phyloP scores from a whole-genome alignment of 2,888 invertebrate species.

The Ferdinandea cuprea region DNA sequence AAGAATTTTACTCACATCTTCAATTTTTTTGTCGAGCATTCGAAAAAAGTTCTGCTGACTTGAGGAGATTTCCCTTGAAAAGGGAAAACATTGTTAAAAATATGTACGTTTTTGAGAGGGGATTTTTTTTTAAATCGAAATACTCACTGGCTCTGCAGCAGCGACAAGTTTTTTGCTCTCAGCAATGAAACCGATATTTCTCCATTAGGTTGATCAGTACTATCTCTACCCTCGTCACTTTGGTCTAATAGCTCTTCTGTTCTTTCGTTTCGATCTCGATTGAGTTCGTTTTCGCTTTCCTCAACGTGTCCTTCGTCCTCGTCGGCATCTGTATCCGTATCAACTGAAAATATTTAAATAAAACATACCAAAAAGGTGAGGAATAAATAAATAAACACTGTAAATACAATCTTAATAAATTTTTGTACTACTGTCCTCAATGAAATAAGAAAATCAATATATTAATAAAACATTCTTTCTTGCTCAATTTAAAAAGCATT shows the following conservation, averaged over 20 bases:
- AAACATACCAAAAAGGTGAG: neutral
- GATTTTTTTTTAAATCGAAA: constrained; percentile 29
- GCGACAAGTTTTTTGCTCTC: constrained; percentile 84
- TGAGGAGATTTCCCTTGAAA: constrained; percentile 91
- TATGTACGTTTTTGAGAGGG: constrained; percentile 13
- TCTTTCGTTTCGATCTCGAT: constrained; percentile 80
- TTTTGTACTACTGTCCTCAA: too few relatives aligned
- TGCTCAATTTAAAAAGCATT: too few relatives aligned
- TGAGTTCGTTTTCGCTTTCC: constrained; percentile 81
- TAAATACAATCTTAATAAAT: too few relatives aligned
- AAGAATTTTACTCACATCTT: constrained; percentile 86
- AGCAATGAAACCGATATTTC: constrained; percentile 82
- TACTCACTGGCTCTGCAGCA: constrained; percentile 85
- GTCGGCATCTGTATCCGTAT: constrained; percentile 83
- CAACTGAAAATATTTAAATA: constrained; percentile 77
- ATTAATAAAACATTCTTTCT: too few relatives aligned
- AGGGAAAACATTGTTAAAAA: constrained; percentile 67
- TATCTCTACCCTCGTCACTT: constrained; percentile 80
- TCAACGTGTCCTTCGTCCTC: constrained; percentile 83
- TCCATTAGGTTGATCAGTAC: constrained; percentile 80
- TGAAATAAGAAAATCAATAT: too few relatives aligned
- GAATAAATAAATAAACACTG: neutral
- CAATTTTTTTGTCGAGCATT: constrained; percentile 96
- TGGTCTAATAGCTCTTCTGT: constrained; percentile 80
- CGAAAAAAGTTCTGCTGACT: constrained; percentile 97